Base-by-base conservation (phyloP, 2,888 invertebrate species). In the Nysson spinosus region DNA sequence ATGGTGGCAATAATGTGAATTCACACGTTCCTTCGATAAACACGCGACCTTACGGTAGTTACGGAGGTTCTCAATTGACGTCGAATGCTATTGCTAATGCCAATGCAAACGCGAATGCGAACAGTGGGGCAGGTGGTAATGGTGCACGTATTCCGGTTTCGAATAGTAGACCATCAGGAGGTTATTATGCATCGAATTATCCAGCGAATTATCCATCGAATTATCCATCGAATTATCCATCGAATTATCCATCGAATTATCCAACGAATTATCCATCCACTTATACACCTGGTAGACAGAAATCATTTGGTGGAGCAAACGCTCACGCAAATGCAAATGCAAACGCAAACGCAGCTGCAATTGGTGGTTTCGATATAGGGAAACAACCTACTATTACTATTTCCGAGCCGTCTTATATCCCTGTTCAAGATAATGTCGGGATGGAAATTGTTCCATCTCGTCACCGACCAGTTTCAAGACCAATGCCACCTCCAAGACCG, bases 41-140 rank as follows among this genome's bases (percentile, higher is more conserved):
- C n/a, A 40, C 0, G 40, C 62, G 19, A 12, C 46, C 64, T 2
- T 55, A 72, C 55, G 72, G 51, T 47, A 57, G 19, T 60, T 46
- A 58, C 34, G 67, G 60, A 14, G 72, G 63, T 55, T 69, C 63
- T 62, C 76, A 56, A 28, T 69, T 56, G 14, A n/a, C n/a, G n/a
- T n/a, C n/a, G n/a, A n/a, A n/a, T n/a, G n/a, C n/a, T n/a, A n/a
- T n/a, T n/a, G n/a, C n/a, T n/a, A 35, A 7, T 14, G 62, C 70
- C 16, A 54, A 64, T 42, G 57, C 72, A 5, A 63, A 64, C 14
- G 62, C 74, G 16, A 65, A 67, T 47, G 69, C 61, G 12, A 52
- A 12, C 20, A 32, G 51, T 7, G 58, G 49, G 19, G 54, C 68
- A 34, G 63, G 62, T 58, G 56, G 57, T 56, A 61, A 16, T n/a